A percentile compares a stretch with the other conserved stretches of the same genome.
These are phyloP conservation scores for Rhyacichthys aspro DNA, from an alignment of 2,797 vertebrate genomes.

Conservation along the genomic window DNA sequence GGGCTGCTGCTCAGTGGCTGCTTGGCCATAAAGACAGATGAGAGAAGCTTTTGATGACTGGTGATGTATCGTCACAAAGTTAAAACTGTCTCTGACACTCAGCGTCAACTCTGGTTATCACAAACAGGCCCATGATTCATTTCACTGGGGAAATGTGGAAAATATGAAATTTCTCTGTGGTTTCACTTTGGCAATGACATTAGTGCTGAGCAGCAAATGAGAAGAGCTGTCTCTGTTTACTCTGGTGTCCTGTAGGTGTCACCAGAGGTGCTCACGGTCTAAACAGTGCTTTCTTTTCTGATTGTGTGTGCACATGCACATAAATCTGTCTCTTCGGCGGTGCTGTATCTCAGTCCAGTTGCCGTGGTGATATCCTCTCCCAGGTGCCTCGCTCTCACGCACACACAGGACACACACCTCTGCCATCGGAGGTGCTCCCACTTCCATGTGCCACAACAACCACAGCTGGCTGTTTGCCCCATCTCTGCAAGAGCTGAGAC, in stretches of 20 bases:
- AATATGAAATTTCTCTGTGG: slow-evolving; percentile 49
- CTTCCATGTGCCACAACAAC: slow-evolving; percentile 66
- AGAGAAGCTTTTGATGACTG: slow-evolving; percentile 66
- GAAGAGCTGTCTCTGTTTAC: slow-evolving; percentile 42
- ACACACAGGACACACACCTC: slow-evolving; percentile 29
- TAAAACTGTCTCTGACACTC: slow-evolving; percentile 60
- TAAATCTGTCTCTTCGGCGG: slow-evolving; percentile 49
- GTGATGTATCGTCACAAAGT: slow-evolving; percentile 61
- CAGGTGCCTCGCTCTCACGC: slow-evolving; percentile 67
- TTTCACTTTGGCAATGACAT: slow-evolving; percentile 49
- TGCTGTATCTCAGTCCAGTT: slow-evolving; percentile 73
- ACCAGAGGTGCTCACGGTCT: slow-evolving; percentile 73
- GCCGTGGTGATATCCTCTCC: slow-evolving; percentile 79
- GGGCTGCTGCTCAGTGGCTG: slow-evolving; percentile 50
- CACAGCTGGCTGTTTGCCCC: slow-evolving; percentile 66
- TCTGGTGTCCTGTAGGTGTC: slow-evolving; percentile 78
- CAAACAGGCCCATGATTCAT: slow-evolving; percentile 40
- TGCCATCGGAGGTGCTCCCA: slow-evolving; percentile 36
- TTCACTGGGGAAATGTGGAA: slow-evolving; percentile 63
- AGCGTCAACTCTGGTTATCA: slow-evolving; percentile 62
- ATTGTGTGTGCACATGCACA: slow-evolving; percentile 22
- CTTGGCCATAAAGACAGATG: slow-evolving; percentile 55
- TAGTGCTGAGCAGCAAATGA: slow-evolving; percentile 42
- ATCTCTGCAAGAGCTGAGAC: slow-evolving; percentile 65
- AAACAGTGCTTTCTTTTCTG: slow-evolving; percentile 33